Conservation (phyloP, 2,888 invertebrate species). For the Dolichomitus sp. region DNA sequence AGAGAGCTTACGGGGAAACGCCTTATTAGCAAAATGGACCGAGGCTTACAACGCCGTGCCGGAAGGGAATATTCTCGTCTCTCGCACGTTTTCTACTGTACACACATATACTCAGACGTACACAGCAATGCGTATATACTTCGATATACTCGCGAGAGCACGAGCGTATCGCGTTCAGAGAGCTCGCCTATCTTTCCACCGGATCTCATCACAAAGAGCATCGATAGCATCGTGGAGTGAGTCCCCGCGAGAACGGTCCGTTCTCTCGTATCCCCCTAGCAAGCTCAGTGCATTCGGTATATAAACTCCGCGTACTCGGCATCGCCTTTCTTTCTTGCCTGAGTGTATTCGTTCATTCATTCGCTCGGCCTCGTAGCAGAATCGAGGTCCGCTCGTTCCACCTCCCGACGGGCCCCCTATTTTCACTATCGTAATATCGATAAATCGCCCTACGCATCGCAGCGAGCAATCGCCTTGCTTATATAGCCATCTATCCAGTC, state of each 20-base stretch:
- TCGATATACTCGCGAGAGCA: conserved; percentile 40
- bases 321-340: conserved; percentile 63
- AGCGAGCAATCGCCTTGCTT: conserved; percentile 21
- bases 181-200: conserved; percentile 81
- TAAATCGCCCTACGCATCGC: conserved; percentile 54
- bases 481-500: conserved; percentile 11
- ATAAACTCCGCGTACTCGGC: conserved; percentile 1
- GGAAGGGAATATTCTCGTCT: conserved; percentile 57
- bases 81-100: conserved; percentile 34
- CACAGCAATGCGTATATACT: conserved; percentile 54
- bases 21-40: conserved; percentile 80
- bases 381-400: conserved; percentile 24
- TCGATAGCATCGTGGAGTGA: conserved; percentile 81
- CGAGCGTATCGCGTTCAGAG: conserved; percentile 58
- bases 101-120: conserved; percentile 15
- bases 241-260: conserved; percentile 57
- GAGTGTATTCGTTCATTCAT: conserved; percentile 67
- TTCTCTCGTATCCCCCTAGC: conserved; percentile 76
- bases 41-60: conserved; percentile 53
- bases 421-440: conserved; percentile 60
- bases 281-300: conserved; percentile 77
- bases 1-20: conserved; percentile 68
- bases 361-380: conserved; percentile 40
- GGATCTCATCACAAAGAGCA: conserved; percentile 82
- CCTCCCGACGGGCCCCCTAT: conserved; percentile 10